Evolutionary conservation across 1,140 invertebrate species (phyloP).

Genomic region (Drosophila biarmipes): DNA sequence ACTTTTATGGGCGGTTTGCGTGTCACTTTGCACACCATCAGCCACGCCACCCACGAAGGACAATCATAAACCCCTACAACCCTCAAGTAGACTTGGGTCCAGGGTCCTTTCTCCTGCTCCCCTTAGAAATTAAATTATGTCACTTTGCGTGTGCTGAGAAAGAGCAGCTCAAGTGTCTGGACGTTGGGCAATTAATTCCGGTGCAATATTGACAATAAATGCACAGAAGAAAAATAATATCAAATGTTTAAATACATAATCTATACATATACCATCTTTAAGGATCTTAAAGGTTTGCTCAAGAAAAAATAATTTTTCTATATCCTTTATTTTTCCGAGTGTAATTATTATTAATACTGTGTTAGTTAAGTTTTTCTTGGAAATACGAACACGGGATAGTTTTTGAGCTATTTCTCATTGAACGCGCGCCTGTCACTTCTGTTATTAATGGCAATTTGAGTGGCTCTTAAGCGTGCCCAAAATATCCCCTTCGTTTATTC

Average conservation of each 20-base stretch:
- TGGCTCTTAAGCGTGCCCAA: constrained; percentile 36
- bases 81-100: background rate
- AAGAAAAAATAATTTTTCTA: background rate
- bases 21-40: constrained; percentile 41
- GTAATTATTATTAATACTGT: constrained; percentile 7
- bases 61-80: constrained; percentile 27
- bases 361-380: constrained; percentile 26
- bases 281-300: too few species aligned
- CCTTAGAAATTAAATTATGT: constrained; percentile 63
- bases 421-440: constrained; percentile 20
- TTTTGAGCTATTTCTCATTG: constrained; percentile 26
- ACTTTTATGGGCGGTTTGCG: constrained; percentile 64
- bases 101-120: background rate
- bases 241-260: background rate
- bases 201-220: constrained; percentile 6
- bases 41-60: background rate
- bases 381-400: constrained; percentile 12
- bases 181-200: constrained; percentile 39
- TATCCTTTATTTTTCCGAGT: background rate
- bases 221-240: background rate
- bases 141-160: constrained; percentile 41
- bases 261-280: too few species aligned
- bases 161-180: constrained; percentile 24
- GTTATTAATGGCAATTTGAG: constrained; percentile 65
- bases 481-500: constrained; percentile 21